A percentile compares a stretch with the other conserved stretches of the same genome.
phyloP scores from a whole-genome alignment of 64 coral and sea anemone species.

The Hydrozoanthus tunicans region DNA sequence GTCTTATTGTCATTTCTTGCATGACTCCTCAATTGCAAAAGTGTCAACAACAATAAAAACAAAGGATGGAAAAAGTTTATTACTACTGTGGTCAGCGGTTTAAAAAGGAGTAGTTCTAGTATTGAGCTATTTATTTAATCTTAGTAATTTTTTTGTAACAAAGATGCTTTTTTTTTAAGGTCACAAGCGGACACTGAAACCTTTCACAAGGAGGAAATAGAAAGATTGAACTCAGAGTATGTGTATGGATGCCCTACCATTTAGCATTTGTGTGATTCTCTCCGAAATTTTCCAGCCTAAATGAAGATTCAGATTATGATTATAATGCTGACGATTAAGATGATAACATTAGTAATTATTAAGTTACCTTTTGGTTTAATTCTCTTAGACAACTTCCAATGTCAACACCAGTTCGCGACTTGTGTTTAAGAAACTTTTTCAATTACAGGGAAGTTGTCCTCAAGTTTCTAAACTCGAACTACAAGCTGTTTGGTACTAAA shows the following conservation, averaged over 20 bases:
- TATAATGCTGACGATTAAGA: background rate
- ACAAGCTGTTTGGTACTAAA: no score
- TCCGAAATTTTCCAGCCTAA: no score
- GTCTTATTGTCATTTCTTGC: background rate
- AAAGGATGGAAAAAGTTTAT: background rate
- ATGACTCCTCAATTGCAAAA: no score
- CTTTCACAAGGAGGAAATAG: conserved; percentile 49
- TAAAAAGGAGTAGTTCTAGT: no score
- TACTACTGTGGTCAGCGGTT: background rate
- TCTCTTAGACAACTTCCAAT: background rate
- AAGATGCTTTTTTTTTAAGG: background rate
- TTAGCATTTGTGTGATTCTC: no score
- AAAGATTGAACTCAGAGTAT: conserved; percentile 41
- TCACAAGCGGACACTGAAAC: conserved; percentile 49
- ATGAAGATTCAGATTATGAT: background rate
- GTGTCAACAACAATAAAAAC: no score
- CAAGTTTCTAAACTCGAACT: no score
- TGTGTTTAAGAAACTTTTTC: no score
- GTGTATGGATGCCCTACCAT: background rate
- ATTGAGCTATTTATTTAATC: background rate
- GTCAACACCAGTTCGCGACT: no score
- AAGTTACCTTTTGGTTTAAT: background rate
- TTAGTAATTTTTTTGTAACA: background rate
- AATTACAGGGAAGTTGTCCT: no score
- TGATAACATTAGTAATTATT: background rate